phyloP scores from a whole-genome alignment of 2,888 invertebrate genomes.

The Carpatolechia fugitivella region DNA sequence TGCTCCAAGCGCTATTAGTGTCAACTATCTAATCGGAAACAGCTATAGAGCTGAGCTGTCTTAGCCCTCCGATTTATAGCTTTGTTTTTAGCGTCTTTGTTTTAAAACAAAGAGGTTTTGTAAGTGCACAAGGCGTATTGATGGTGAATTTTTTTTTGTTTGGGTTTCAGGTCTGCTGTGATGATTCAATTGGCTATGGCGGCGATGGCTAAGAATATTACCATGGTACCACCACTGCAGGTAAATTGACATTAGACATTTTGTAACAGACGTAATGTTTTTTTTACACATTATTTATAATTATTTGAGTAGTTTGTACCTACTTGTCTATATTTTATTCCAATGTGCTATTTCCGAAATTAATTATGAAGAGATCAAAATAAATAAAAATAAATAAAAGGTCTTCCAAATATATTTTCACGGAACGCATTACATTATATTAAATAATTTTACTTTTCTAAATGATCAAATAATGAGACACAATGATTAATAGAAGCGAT shows the following conservation, averaged over 20 bases:
- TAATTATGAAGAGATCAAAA: no score
- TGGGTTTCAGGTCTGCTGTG: constrained; percentile 52
- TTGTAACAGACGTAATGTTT: no score
- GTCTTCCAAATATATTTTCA: no score
- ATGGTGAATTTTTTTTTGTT: neutral
- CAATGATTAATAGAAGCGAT: no score
- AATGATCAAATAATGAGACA: no score
- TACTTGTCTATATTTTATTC: constrained; percentile 6
- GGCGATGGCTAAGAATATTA: constrained; percentile 44
- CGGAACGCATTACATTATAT: no score
- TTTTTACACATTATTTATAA: no score
- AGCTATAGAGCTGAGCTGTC: neutral
- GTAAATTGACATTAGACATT: neutral
- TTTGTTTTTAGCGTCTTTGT: constrained; percentile 3
- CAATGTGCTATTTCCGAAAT: no score
- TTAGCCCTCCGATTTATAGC: constrained; percentile 4
- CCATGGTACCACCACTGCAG: constrained; percentile 35
- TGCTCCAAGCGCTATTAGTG: constrained; percentile 19
- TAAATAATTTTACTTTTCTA: no score
- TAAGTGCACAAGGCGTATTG: neutral
- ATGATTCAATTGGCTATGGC: constrained; percentile 51
- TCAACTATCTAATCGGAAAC: constrained; percentile 15
- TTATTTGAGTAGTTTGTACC: neutral
- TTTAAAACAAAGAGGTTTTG: neutral
- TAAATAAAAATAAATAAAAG: no score